Evolutionary conservation across 2,888 invertebrate species (phyloP).

Genomic region (Melolontha melolontha): DNA sequence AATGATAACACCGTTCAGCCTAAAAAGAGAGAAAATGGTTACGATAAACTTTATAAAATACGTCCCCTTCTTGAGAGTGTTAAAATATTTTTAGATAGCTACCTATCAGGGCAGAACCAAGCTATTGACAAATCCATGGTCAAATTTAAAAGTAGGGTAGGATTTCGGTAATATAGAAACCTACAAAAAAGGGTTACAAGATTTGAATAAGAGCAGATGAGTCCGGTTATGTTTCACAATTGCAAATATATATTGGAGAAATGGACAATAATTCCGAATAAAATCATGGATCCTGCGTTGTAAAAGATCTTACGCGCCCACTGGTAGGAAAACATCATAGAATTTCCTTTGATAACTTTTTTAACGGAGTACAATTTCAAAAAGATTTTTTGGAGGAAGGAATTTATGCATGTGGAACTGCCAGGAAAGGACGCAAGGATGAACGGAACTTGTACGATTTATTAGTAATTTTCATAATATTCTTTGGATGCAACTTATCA

Average conservation of each 20-base stretch:
- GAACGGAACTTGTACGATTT: too few relatives aligned
- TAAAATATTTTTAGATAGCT: too few relatives aligned
- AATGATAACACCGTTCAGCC: too few relatives aligned
- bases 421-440: constrained; percentile 46
- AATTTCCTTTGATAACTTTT: constrained; percentile 53
- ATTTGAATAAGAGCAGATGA: constrained; percentile 50
- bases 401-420: too few relatives aligned
- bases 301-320: constrained; percentile 39
- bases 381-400: constrained; percentile 44
- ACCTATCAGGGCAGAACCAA: too few relatives aligned
- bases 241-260: constrained; percentile 57
- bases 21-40: too few relatives aligned
- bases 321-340: constrained; percentile 45
- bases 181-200: constrained; percentile 51
- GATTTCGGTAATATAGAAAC: constrained; percentile 42
- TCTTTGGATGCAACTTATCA: too few relatives aligned
- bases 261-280: constrained; percentile 49
- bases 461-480: too few relatives aligned
- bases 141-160: background rate
- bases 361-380: constrained; percentile 47
- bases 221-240: too few relatives aligned
- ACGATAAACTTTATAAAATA: too few relatives aligned
- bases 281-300: constrained; percentile 45
- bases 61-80: too few relatives aligned
- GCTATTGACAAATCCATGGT: background rate